Evolutionary conservation across 2,888 invertebrate species (phyloP), one percentile per base, ranked within the genome.

Genomic region (Campopleginae sp.): DNA sequence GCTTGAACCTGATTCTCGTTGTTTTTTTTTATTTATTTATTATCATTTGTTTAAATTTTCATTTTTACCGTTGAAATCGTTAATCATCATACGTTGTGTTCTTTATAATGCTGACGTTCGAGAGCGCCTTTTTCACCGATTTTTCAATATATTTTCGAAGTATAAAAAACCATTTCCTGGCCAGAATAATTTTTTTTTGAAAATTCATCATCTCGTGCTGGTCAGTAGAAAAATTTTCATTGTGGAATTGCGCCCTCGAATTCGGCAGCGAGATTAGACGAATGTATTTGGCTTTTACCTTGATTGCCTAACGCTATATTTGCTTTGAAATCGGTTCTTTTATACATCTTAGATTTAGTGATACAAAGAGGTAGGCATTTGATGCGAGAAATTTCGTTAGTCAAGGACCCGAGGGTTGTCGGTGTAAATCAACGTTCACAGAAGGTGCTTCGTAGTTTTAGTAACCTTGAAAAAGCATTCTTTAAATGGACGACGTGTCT

Each of bases 291-390:
- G 93, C 93, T 93, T 93, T 91, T 92, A 93, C 91, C 92, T 93
- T 93, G 92, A 93, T 93, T 93, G 93, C 92, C 93, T 93, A 93
- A 92, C 92, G 93, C 93, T 93, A 93, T 93, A 80, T 93, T 93
- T 85, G 93, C 93, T 93, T 93, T 93, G 91, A 93, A 89, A 92
- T 93, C 93, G 92, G 92, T 93, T 92, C 92, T 91, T 90, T 92
- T 91, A 83, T 91, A 92, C 91, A 92, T 91, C 91, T 91, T 93
- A 93, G 93, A 92, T 91, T 90, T 93, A 93, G 92, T 91, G 58
- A 91, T 91, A 90, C 89, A 84, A 76, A 76, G 90, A 91, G 92
- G 93, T 93, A 93, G 93, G 92, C 92, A 76, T 79, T 66, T 48
- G 81, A 71, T 61, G 86, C 80, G 82, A 87, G 77, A 63, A 72